These are phyloP conservation scores for Apodemia zela DNA, from an alignment of 2,888 invertebrate species.

Conservation along the genomic window DNA sequence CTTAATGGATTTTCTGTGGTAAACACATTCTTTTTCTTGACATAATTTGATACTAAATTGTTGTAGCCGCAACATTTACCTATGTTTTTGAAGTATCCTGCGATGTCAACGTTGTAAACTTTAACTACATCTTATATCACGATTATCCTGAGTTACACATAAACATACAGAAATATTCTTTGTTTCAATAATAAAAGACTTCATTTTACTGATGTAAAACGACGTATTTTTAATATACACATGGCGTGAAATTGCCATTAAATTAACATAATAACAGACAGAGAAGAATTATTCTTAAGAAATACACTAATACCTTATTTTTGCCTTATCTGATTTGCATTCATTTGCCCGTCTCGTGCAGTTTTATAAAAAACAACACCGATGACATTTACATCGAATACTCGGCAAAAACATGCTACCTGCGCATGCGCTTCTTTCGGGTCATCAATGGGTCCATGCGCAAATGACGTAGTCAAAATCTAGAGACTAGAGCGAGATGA, in stretches of 20 bases:
- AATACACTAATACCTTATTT: conserved; percentile 22
- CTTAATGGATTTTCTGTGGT: no score
- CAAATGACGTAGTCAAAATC: conserved; percentile 44
- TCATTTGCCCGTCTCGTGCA: conserved; percentile 44
- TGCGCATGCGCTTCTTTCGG: conserved; percentile 43
- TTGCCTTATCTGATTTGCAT: conserved; percentile 35
- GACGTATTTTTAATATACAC: conserved; percentile 12
- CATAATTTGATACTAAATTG: not conserved
- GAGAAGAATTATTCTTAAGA: conserved; percentile 23
- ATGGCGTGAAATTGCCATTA: conserved; percentile 20
- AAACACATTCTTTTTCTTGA: not conserved
- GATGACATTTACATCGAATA: conserved; percentile 57
- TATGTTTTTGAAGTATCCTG: not conserved
- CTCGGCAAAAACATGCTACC: conserved; percentile 70
- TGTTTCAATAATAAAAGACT: conserved; percentile 12
- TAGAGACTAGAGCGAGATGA: conserved; percentile 47
- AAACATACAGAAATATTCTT: conserved; percentile 4
- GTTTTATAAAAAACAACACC: conserved; percentile 51
- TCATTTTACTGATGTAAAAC: conserved; percentile 8
- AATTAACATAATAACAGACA: conserved; percentile 24
- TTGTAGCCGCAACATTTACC: not conserved
- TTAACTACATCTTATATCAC: not conserved
- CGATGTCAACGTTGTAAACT: not conserved
- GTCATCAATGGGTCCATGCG: conserved; percentile 42
- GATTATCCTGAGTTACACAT: conserved; percentile 11